phyloP scores from a whole-genome alignment of 2,113 vertebrate species.

The Pluvianellus socialis region DNA sequence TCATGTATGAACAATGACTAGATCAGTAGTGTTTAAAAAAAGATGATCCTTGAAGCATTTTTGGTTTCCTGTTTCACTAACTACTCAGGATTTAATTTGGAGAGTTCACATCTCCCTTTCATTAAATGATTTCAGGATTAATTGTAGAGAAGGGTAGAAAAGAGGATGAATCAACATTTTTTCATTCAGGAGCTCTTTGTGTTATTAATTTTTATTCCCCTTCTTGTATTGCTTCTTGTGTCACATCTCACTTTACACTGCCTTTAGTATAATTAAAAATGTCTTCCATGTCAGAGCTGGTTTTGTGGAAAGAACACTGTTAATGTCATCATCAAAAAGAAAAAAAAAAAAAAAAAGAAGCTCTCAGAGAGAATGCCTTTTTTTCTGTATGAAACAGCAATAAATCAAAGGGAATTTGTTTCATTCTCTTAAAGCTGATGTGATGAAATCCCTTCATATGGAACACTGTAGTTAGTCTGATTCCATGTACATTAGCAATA shows the following conservation, averaged over 20 bases:
- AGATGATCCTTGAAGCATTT: slow-evolving; percentile 39
- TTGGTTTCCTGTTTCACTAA: slow-evolving; percentile 50
- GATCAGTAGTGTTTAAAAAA: slow-evolving; percentile 6
- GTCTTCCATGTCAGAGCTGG: background rate
- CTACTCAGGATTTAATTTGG: slow-evolving; percentile 39
- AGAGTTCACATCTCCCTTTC: slow-evolving; percentile 17
- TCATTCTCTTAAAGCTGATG: background rate
- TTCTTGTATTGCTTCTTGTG: background rate
- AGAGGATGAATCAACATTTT: background rate
- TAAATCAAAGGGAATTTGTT: background rate
- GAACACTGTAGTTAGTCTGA: background rate
- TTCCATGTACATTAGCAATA: background rate
- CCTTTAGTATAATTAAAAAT: background rate
- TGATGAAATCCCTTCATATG: background rate
- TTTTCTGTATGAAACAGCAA: background rate
- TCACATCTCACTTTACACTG: background rate
- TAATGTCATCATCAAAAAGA: background rate
- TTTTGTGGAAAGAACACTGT: background rate
- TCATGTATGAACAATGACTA: background rate
- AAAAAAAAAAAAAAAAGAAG: background rate
- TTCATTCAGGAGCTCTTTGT: background rate
- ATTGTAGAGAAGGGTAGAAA: background rate
- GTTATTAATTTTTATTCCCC: slow-evolving; percentile 10
- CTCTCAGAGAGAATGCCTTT: background rate
- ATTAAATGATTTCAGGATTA: slow-evolving; percentile 53